Evolutionary conservation across 2,797 vertebrate genomes (phyloP).

Genomic region (Acomys russatus): DNA sequence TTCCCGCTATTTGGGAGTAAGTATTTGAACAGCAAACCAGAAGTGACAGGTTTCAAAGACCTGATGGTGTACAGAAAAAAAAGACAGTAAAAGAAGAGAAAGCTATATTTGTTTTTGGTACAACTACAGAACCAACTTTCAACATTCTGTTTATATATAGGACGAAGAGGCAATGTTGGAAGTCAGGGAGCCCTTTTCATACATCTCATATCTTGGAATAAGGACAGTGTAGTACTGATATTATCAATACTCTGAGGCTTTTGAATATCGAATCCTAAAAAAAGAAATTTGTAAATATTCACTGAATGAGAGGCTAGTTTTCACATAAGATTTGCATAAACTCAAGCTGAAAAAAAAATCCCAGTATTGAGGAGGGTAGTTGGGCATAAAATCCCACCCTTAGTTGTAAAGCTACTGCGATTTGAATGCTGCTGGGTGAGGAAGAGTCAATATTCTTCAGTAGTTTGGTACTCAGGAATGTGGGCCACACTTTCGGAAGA

Average conservation of each 20-base stretch:
- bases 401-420: not conserved
- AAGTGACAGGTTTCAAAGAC: conserved; percentile 19
- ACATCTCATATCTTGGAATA: conserved; percentile 41
- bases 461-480: too few relatives aligned
- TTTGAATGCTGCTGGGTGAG: not conserved
- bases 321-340: not conserved
- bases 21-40: not conserved
- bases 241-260: conserved; percentile 9
- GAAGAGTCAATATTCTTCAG: not conserved
- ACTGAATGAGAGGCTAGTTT: not conserved
- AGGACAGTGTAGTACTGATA: not conserved
- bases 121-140: conserved; percentile 41
- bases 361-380: not conserved
- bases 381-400: not conserved
- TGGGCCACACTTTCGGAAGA: not conserved
- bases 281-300: conserved; percentile 4
- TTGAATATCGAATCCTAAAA: conserved; percentile 1
- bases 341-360: not conserved
- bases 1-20: not conserved
- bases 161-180: conserved; percentile 18
- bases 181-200: not conserved
- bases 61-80: conserved; percentile 25
- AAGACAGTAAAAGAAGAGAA: not conserved
- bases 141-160: conserved; percentile 39
- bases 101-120: not conserved